Evolutionary conservation across 2,113 vertebrate genomes (phyloP).

Genomic region (Ptilonorhynchus violaceus): DNA sequence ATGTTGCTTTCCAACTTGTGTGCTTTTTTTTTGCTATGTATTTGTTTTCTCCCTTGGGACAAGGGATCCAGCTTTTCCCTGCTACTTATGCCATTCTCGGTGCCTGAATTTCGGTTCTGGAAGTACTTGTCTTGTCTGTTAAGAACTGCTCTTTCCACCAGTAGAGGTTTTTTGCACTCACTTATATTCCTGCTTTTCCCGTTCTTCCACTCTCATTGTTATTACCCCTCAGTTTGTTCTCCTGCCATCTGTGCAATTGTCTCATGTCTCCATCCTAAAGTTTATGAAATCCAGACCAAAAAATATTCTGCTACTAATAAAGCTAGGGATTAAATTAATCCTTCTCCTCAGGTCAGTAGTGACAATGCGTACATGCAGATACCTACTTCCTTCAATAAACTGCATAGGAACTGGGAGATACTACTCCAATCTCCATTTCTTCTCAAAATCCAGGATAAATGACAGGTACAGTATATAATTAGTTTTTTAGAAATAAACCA

Average conservation of each 20-base stretch:
- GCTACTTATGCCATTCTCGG: neutral
- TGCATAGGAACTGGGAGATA: neutral
- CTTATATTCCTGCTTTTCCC: neutral
- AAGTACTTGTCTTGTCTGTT: neutral
- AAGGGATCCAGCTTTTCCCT: neutral
- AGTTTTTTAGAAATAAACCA: neutral
- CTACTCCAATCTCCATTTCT: neutral
- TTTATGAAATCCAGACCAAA: neutral
- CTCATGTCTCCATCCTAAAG: neutral
- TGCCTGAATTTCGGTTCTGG: neutral
- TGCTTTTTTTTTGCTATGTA: neutral
- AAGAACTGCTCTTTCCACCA: neutral
- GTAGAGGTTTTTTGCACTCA: neutral
- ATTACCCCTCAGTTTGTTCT: neutral
- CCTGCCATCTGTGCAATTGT: neutral
- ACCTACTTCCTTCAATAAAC: neutral
- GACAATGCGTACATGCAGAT: neutral
- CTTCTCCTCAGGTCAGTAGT: neutral
- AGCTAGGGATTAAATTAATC: neutral
- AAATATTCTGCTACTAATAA: neutral
- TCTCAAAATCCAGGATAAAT: neutral
- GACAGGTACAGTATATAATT: neutral
- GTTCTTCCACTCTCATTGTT: neutral
- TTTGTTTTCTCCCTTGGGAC: constrained; percentile 22
- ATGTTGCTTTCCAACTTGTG: neutral